Evolutionary conservation across 2,113 vertebrate species (phyloP), one percentile per base, ranked within the genome.

Genomic region (Symphodus melops): DNA sequence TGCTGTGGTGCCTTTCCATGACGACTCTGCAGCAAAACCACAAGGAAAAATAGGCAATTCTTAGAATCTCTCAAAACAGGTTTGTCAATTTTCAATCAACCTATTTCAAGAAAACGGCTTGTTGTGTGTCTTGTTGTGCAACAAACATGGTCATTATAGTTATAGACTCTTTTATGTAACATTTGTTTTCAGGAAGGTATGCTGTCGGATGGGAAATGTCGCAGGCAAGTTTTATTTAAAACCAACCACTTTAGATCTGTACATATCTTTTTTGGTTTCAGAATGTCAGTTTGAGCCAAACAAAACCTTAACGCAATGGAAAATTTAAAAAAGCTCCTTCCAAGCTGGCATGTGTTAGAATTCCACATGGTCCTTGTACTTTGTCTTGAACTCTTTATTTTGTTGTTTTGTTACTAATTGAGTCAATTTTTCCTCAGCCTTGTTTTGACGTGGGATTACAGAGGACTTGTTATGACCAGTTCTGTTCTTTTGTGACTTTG

Each of bases 351-450:
- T 21, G 37, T 48, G 51, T 77, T 68, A 68, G 77, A 82, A 83
- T 79, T 71, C 84, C 75, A 77, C 68, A 67, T 55, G 20, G 51
- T 59, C 79, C 71, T 19, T 62, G 46, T 83, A 72, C 53, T 81
- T 79, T 52, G 37, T 72, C 17, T 65, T 13, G 2, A 77, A 72
- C 53, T 41, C 42, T 66, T 41, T 81, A 59, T 81, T 55, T 33
- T 77, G 52, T 83, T 83, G 74, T 69, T 82, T 68, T 72, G 44
- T 81, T 65, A 41, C 75, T 82, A 84, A 79, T 82, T 69, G 20
- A 77, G 66, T 83, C 3, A 0, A 53, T 48, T 77, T 77, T 66
- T 41, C 37, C 48, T 39, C 13, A 4, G 44, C 28, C 49, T 64
- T 85, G 67, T 84, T 81, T 68, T 76, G 80, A 74, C 17, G 36